Percentiles rank a stretch among this genome's conserved stretches.
phyloP scores from a whole-genome alignment of 1,140 invertebrate genomes.

The Hyposmocoma kahamanoa region DNA sequence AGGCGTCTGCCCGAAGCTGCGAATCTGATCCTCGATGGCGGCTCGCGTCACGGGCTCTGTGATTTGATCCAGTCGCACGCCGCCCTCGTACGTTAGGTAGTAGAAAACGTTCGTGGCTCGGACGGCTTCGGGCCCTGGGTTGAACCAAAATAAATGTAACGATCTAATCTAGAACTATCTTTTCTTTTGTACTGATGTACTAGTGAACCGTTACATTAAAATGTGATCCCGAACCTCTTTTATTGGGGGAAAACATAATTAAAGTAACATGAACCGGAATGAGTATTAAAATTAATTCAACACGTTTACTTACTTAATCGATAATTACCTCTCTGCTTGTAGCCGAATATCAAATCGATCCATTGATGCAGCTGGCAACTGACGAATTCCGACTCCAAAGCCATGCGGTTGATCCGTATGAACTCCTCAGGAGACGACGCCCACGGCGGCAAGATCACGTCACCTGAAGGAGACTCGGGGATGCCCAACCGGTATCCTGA shows the following conservation, averaged over 20 bases:
- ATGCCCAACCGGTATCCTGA: conserved; percentile 88
- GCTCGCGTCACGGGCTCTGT: conserved; percentile 93
- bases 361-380: conserved; percentile 99
- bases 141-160: too few relatives aligned
- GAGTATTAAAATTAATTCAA: too few relatives aligned
- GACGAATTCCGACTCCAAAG: conserved; percentile 98
- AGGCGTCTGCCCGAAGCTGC: conserved; percentile 98
- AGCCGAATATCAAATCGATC: conserved; percentile 99
- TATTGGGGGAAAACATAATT: too few relatives aligned
- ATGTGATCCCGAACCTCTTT: too few relatives aligned
- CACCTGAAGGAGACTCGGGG: conserved; percentile 86
- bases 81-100: conserved; percentile 99
- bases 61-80: conserved; percentile 93
- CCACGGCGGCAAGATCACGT: conserved; percentile 97
- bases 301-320: too few relatives aligned
- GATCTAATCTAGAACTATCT: too few relatives aligned
- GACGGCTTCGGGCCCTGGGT: conserved; percentile 95
- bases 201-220: too few relatives aligned
- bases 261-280: too few relatives aligned
- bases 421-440: conserved; percentile 98
- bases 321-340: conserved; percentile 96
- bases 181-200: too few relatives aligned
- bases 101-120: conserved; percentile 99
- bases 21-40: conserved; percentile 98
- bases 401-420: conserved; percentile 97